These are phyloP conservation scores for Simalia tracyae DNA, from an alignment of 2,797 vertebrate species.

Conservation along the genomic window DNA sequence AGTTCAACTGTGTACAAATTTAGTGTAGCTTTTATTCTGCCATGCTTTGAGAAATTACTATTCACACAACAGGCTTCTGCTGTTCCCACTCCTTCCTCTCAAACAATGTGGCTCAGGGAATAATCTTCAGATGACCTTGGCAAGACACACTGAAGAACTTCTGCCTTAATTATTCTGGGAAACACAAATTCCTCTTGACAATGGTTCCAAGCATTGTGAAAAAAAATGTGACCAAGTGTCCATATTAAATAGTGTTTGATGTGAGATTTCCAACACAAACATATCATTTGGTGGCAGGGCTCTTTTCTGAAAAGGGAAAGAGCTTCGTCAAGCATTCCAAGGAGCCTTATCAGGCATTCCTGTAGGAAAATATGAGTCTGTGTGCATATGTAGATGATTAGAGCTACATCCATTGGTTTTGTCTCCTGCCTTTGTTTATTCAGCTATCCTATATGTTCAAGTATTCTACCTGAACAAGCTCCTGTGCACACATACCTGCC, in stretches of 20 bases:
- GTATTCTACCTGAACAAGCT: not conserved
- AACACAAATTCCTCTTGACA: slow-evolving; percentile 49
- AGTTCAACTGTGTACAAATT: slow-evolving; percentile 77
- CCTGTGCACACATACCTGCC: not conserved
- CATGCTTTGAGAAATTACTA: slow-evolving; percentile 69
- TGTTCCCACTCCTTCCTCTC: slow-evolving; percentile 16
- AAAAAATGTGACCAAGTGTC: slow-evolving; percentile 47
- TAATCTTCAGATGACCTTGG: slow-evolving; percentile 69
- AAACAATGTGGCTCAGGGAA: slow-evolving; percentile 64
- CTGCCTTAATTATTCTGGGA: slow-evolving; percentile 66
- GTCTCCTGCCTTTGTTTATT: not conserved
- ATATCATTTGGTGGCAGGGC: not conserved
- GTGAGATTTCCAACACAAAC: slow-evolving; percentile 31
- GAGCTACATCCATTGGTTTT: not conserved
- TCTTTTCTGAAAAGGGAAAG: not conserved
- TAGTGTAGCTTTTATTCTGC: slow-evolving; percentile 68
- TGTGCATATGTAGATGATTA: not conserved
- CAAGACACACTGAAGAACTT: slow-evolving; percentile 57
- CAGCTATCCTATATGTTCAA: not conserved
- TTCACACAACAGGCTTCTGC: slow-evolving; percentile 44
- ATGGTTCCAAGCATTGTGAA: slow-evolving; percentile 49
- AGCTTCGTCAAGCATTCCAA: not conserved
- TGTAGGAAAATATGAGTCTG: not conserved
- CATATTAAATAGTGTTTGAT: slow-evolving; percentile 43
- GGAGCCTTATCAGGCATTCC: not conserved